Conservation (phyloP, 2,888 invertebrate genomes). For the Diarsia mendica region DNA sequence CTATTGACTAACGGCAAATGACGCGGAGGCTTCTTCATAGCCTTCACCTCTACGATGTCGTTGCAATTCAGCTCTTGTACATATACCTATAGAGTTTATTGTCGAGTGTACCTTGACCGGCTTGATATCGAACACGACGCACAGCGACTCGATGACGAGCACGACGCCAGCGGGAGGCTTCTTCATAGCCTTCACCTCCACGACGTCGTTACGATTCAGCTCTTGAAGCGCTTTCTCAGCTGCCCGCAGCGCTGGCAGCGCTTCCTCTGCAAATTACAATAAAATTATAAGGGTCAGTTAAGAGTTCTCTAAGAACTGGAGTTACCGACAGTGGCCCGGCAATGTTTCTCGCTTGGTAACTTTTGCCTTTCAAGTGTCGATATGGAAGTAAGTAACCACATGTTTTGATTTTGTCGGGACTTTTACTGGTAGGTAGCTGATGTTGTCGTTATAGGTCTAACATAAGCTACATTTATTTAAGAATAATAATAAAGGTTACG, state of each 20-base stretch:
- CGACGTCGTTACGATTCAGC: constrained; percentile 97
- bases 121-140: constrained; percentile 95
- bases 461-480: too few relatives aligned
- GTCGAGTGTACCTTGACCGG: constrained; percentile 92
- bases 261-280: constrained; percentile 88
- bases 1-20: too few relatives aligned
- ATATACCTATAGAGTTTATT: background rate
- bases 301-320: background rate
- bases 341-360: too few relatives aligned
- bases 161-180: constrained; percentile 96
- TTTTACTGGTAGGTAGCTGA: too few relatives aligned
- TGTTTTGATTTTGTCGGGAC: too few relatives aligned
- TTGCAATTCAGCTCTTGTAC: background rate
- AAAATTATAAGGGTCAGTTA: background rate
- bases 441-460: too few relatives aligned
- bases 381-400: too few relatives aligned
- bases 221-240: constrained; percentile 96
- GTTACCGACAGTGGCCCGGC: background rate
- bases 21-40: too few relatives aligned
- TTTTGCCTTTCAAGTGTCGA: too few relatives aligned
- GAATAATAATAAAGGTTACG: too few relatives aligned
- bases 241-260: constrained; percentile 96
- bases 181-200: constrained; percentile 97
- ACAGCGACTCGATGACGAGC: constrained; percentile 95
- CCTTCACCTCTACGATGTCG: background rate